Evolutionary conservation across 2,113 vertebrate species (phyloP), one percentile per base, ranked within the genome.

Genomic region (Herpailurus yagouaroundi): DNA sequence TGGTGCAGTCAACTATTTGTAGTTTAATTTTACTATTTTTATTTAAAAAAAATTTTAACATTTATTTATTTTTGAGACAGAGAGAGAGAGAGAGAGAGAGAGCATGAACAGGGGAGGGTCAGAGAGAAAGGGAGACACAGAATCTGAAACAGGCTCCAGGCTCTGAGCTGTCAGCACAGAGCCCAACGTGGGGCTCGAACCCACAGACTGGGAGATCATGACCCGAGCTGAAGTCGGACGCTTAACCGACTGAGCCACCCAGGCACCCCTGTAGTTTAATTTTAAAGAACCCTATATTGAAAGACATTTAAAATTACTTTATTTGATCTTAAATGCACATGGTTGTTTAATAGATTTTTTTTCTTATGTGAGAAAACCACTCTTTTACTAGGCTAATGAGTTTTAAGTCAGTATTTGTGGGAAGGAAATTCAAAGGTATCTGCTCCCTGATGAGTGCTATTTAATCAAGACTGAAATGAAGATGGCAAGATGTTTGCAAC

Each of bases 21-120:
- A 66, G 16, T 27, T 84, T 84, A 73, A 50, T 66, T 82, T 82
- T 84, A 88, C 8, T 45, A 45, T 9, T 45, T 45, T 45, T 45
- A 45, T 45, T 45, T 45, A 0, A 45, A 45, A 45, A 45, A 1
- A 0, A 1, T 1, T 9, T 9, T 45, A 9, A 45, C 45, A 9
- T 45, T 45, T 45, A 45, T 45, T 45, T 45, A 45, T 45, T 45
- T 45, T 45, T 45, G 45, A 9, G 45, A 45, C 45, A 45, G 45
- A 45, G 45, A 45, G 45, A 45, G 41, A 45, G 45, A 41, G 41
- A 41, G 41, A 41, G 41, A 45, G 45, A 45, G 45, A 45, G 45
- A 45, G 8, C 8, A 45, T 45, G 45, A 45, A 45, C 45, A 2
- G 45, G 45, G 45, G 45, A 45, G 8, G 45, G 45, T 45, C 45